Evolutionary conservation across 2,888 invertebrate genomes (phyloP), one percentile per base, ranked within the genome.

Genomic region (Caenorhabditis drosophilae): DNA sequence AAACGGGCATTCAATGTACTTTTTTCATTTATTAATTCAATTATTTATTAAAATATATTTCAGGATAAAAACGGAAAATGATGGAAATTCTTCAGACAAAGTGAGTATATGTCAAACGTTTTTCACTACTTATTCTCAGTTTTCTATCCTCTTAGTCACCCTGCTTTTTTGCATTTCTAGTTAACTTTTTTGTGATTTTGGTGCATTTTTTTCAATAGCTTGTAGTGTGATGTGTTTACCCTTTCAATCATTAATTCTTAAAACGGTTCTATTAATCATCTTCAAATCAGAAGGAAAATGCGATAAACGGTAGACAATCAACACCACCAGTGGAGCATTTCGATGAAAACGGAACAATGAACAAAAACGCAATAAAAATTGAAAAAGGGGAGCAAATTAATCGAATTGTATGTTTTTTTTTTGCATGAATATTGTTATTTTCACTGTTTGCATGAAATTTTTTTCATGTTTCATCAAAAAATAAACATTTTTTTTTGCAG

Each of bases 321-420:
- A n/a, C n/a, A n/a, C n/a, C n/a, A n/a, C n/a, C n/a, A n/a, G n/a
- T 20, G 42, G 42, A 56, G 25, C 34, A 52, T 4, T 62, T 56
- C 34, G 62, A 56, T 34, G 52, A 57, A 16, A 56, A 52, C 23
- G 45, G 42, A 42, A 11, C 6, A 7, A 20, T 15, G n/a, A 42
- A 23, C 23, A 23, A 7, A 23, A 42, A 23, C 15, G 18, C 2
- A 40, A 7, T 40, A 11, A 9, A 2, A 18, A 2, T 7, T 4
- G 40, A 40, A 40, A 40, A 40, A 9, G 2, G 16, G 12, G 36
- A n/a, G 36, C n/a, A 7, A 36, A 36, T n/a, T n/a, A 36, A 16
- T n/a, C n/a, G n/a, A n/a, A n/a, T n/a, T n/a, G n/a, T n/a, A n/a
- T n/a, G n/a, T n/a, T n/a, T n/a, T n/a, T n/a, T n/a, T n/a, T n/a